Conservation (phyloP, 2,888 invertebrate species). For the Lasioglossum marginatum region DNA sequence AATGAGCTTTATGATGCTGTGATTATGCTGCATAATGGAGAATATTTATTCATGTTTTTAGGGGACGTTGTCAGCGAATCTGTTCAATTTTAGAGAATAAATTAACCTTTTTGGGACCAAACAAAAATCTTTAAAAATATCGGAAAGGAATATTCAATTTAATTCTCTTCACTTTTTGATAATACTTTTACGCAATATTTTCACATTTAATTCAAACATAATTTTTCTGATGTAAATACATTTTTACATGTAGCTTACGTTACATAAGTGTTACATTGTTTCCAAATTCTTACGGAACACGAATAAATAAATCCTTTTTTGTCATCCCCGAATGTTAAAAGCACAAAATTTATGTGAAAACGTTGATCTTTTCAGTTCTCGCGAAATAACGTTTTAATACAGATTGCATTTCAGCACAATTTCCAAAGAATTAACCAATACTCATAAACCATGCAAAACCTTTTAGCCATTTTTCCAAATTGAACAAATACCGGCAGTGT, state of each 20-base stretch:
- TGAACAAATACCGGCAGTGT: neutral
- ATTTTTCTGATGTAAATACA: neutral
- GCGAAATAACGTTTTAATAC: neutral
- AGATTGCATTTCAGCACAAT: neutral
- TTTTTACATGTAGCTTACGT: neutral
- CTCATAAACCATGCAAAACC: neutral
- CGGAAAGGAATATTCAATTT: neutral
- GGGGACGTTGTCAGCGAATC: neutral
- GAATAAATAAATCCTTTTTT: neutral
- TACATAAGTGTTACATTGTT: too few species aligned
- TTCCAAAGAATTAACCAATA: neutral
- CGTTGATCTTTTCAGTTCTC: neutral
- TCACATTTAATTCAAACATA: neutral
- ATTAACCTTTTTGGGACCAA: neutral
- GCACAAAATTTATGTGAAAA: neutral
- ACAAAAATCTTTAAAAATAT: neutral
- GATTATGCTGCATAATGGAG: neutral
- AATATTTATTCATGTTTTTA: neutral
- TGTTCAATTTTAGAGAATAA: neutral
- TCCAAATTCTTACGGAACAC: too few species aligned
- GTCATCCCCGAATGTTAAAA: neutral
- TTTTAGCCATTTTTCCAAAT: neutral
- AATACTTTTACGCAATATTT: neutral
- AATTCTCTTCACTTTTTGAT: neutral
- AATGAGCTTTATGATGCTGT: neutral